Conservation (phyloP, 2,113 vertebrate species). For the Misgurnus anguillicaudatus region DNA sequence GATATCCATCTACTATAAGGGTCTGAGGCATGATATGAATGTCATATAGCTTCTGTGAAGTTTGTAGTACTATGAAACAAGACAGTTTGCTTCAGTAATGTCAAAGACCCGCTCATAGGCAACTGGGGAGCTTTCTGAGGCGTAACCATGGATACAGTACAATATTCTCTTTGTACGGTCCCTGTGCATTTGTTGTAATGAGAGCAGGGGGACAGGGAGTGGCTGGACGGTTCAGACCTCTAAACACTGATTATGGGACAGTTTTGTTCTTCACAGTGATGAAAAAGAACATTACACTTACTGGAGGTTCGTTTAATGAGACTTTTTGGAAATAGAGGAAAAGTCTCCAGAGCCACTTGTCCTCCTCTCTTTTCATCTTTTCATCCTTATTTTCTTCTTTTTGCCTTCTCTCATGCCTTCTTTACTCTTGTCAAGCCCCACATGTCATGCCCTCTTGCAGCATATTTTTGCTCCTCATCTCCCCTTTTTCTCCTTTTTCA, state of each 20-base stretch:
- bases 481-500: neutral
- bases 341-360: neutral
- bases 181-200: slow-evolving; percentile 25
- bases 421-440: neutral
- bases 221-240: slow-evolving; percentile 24
- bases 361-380: neutral
- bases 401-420: neutral
- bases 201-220: slow-evolving; percentile 40
- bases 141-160: slow-evolving; percentile 50
- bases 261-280: neutral
- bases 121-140: slow-evolving; percentile 36
- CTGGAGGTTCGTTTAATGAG: neutral
- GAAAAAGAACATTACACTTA: neutral
- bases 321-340: neutral
- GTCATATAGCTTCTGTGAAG: slow-evolving; percentile 14
- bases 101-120: slow-evolving; percentile 25
- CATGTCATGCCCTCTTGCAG: neutral
- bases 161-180: neutral
- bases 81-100: slow-evolving; percentile 36
- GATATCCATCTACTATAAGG: slow-evolving; percentile 5
- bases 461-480: neutral
- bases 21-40: neutral
- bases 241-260: slow-evolving; percentile 4
- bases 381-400: slow-evolving; percentile 42
- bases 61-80: slow-evolving; percentile 8